These are phyloP conservation scores for Polydrusus tereticollis DNA, from an alignment of 2,888 invertebrate species.

Conservation along the genomic window DNA sequence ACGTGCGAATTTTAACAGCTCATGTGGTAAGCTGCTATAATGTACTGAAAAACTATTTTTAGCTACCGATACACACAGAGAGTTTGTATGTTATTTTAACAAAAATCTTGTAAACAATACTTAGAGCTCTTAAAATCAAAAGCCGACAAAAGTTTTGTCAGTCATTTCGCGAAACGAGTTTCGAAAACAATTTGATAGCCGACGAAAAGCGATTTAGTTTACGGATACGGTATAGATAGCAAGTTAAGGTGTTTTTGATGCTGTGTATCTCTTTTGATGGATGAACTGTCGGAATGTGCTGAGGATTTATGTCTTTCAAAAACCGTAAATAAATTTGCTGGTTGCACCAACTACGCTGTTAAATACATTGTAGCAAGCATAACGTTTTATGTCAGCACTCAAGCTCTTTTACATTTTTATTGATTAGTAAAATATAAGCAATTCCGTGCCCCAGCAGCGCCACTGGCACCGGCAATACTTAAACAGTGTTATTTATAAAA, in stretches of 20 bases:
- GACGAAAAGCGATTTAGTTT: slow-evolving; percentile 15
- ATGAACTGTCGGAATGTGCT: background rate
- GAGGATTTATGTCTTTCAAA: no score
- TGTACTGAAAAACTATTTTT: slow-evolving; percentile 28
- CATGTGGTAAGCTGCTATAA: slow-evolving; percentile 4
- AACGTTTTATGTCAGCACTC: no score
- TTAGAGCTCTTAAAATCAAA: slow-evolving; percentile 26
- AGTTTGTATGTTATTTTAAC: slow-evolving; percentile 41
- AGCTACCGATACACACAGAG: slow-evolving; percentile 12
- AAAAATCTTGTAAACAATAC: slow-evolving; percentile 40
- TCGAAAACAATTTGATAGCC: background rate
- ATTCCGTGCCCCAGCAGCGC: no score
- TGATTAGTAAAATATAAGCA: no score
- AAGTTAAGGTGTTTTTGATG: background rate
- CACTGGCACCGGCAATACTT: no score
- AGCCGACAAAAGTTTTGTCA: slow-evolving; percentile 3
- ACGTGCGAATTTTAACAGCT: background rate
- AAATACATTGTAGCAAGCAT: no score
- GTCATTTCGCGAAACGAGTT: slow-evolving; percentile 12
- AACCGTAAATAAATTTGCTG: no score
- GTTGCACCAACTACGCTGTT: no score
- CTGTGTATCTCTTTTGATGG: slow-evolving; percentile 5
- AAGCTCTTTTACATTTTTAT: no score
- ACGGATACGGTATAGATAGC: background rate
- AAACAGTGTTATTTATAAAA: no score